phyloP scores from a whole-genome alignment of 1,140 invertebrate species.

The Saccostrea glomerata region DNA sequence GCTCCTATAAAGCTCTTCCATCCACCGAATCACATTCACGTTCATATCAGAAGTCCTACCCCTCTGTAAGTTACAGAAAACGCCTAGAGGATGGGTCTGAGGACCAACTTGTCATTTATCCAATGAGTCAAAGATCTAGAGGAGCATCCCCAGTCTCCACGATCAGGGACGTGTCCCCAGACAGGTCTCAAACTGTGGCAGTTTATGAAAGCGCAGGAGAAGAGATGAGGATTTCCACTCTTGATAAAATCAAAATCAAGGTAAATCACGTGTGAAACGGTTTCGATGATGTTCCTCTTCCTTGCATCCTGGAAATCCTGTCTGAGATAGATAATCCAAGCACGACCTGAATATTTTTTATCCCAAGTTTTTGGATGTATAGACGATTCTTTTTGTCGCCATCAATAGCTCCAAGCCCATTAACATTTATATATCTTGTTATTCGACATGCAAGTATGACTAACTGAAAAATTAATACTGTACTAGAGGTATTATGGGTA shows the following conservation, averaged over 20 bases:
- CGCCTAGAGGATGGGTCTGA: conserved; percentile 51
- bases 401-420: conserved; percentile 30
- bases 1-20: conserved; percentile 27
- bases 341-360: conserved; percentile 29
- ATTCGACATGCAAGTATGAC: conserved; percentile 35
- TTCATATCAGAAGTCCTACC: conserved; percentile 32
- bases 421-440: conserved; percentile 34
- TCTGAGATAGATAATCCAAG: conserved; percentile 41
- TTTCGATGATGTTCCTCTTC: conserved; percentile 21
- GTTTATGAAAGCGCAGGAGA: conserved; percentile 53
- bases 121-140: conserved; percentile 49
- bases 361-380: conserved; percentile 4
- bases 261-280: conserved; percentile 51
- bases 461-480: conserved; percentile 30
- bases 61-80: conserved; percentile 49
- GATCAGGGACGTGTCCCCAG: conserved; percentile 40
- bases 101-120: conserved; percentile 60
- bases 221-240: conserved; percentile 55
- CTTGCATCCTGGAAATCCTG: conserved; percentile 44
- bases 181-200: conserved; percentile 54
- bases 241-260: conserved; percentile 67
- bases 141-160: conserved; percentile 41
- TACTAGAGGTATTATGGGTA: conserved; percentile 31
- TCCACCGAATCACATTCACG: not conserved
- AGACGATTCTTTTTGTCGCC: conserved; percentile 9